Conservation (phyloP, 2,797 vertebrate species). For the Holocentrus rufus region DNA sequence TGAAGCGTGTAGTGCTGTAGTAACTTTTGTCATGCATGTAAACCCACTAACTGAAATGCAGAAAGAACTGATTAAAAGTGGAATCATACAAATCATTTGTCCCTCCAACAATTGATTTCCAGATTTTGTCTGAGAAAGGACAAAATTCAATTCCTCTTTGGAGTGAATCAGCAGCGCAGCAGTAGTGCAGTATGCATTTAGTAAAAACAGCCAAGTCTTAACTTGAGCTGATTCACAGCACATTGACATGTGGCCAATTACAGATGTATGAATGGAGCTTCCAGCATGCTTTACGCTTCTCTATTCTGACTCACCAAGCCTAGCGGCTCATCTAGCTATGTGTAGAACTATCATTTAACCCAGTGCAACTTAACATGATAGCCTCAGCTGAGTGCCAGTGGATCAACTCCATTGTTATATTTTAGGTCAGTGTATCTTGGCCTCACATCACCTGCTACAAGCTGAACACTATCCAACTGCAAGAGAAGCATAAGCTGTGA, state of each 20-base stretch:
- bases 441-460: slow-evolving; percentile 37
- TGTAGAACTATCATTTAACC: slow-evolving; percentile 21
- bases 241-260: slow-evolving; percentile 3
- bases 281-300: background rate
- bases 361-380: slow-evolving; percentile 33
- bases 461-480: slow-evolving; percentile 57
- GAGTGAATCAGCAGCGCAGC: too few relatives aligned
- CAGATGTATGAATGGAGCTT: slow-evolving; percentile 21
- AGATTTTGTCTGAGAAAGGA: too few relatives aligned
- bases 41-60: too few relatives aligned
- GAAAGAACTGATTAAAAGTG: too few relatives aligned
- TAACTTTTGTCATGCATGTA: too few relatives aligned
- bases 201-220: too few relatives aligned
- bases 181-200: too few relatives aligned
- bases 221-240: slow-evolving; percentile 2
- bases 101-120: too few relatives aligned
- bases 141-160: too few relatives aligned
- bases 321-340: slow-evolving; percentile 11
- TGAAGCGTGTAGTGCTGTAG: too few relatives aligned
- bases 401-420: slow-evolving; percentile 47
- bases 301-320: too few relatives aligned
- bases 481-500: slow-evolving; percentile 56
- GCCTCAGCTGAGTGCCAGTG: slow-evolving; percentile 1
- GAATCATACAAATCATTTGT: too few relatives aligned
- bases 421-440: slow-evolving; percentile 51